phyloP scores from a whole-genome alignment of 1,140 invertebrate species.

The Homarus americanus region DNA sequence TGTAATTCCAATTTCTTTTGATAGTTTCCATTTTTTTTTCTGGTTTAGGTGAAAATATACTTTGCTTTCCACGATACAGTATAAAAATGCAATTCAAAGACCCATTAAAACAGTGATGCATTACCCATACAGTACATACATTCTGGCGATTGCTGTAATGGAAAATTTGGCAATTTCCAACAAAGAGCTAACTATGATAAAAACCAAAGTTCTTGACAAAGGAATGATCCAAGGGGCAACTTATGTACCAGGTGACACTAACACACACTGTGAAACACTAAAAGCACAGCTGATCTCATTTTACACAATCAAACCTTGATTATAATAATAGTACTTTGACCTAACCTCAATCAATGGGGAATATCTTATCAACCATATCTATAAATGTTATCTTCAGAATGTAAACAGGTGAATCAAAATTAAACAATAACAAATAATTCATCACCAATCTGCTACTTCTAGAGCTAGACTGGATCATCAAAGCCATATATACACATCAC shows the following conservation, averaged over 20 bases:
- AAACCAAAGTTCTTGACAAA: not conserved
- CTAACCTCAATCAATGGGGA: not conserved
- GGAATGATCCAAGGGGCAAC: not conserved
- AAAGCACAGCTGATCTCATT: not conserved
- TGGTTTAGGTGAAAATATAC: no score
- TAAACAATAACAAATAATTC: not conserved
- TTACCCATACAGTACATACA: not conserved
- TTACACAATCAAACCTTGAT: not conserved
- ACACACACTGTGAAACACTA: not conserved
- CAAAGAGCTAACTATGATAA: not conserved
- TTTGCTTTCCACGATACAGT: not conserved
- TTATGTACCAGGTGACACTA: not conserved
- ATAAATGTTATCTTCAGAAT: not conserved
- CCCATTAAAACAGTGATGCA: no score
- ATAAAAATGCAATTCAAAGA: not conserved
- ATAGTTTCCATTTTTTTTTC: no score
- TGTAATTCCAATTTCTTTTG: not conserved
- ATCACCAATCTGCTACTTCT: not conserved
- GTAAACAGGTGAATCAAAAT: not conserved
- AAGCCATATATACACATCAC: not conserved
- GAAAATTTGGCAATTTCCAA: no score
- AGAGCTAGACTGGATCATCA: not conserved
- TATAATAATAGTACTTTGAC: not conserved
- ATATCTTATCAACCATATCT: not conserved
- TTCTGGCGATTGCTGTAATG: no score